phyloP scores from a whole-genome alignment of 2,113 vertebrate genomes.

The Sinocyclocheilus rhinocerous region DNA sequence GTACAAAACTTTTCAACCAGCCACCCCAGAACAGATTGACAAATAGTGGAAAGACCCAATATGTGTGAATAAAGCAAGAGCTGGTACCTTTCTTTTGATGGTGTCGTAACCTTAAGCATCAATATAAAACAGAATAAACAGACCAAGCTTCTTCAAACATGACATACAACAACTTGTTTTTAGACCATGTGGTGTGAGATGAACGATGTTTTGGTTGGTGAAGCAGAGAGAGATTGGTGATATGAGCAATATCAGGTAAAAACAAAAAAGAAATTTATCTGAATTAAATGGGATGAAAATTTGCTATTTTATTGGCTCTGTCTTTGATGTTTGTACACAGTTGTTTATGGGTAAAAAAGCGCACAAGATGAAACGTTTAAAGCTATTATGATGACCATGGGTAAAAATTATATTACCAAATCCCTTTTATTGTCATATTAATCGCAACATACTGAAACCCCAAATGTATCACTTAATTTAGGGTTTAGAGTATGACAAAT shows the following conservation, averaged over 20 bases:
- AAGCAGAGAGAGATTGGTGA: neutral
- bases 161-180: neutral
- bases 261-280: neutral
- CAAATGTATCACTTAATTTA: too few species aligned
- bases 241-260: neutral
- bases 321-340: neutral
- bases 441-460: too few species aligned
- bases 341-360: neutral
- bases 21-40: neutral
- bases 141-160: neutral
- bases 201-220: neutral
- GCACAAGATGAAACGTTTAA: neutral
- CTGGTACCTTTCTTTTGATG: slow-evolving; percentile 3
- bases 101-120: neutral
- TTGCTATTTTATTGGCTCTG: too few species aligned
- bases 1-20: neutral
- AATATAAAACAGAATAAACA: slow-evolving; percentile 8
- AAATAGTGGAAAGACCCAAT: neutral
- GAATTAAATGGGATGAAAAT: neutral
- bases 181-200: neutral
- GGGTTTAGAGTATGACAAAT: too few species aligned
- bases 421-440: too few species aligned
- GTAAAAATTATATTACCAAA: too few species aligned
- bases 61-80: neutral
- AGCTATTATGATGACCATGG: neutral